Evolutionary conservation across 64 coral and sea anemone species (phyloP), one percentile per base, ranked within the genome.

Genomic region (Hydrozoanthus tunicans): DNA sequence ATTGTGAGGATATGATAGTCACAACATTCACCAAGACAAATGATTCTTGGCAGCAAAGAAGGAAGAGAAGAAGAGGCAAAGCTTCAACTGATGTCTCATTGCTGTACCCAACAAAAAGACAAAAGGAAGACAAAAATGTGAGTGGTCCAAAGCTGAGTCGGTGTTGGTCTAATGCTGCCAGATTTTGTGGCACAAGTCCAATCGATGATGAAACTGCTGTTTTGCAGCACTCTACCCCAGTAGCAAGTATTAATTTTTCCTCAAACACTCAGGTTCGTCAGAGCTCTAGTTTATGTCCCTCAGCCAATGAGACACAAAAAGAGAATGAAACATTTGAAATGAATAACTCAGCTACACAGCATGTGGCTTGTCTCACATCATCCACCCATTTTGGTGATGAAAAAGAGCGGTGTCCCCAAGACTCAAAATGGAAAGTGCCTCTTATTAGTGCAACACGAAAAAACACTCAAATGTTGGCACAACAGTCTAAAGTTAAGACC

Each of bases 11-110:
- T 15, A 88, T 88, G 84, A 15, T 61, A 5, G 56, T 88, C 69
- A 88, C 84, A 11, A 88, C 84, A 75, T 55, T 88, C 67, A 74
- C 54, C 24, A 88, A 51, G 6, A 56, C 53, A 9, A 58, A 20
- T 43, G 14, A 60, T 75, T 88, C 23, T 52, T 58, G 68, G 55
- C n/a, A 58, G 60, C 69, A 56, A 88, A 75, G 54, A 17, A 88
- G 74, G 23, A 88, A 59, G 13, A 88, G 69, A 59, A 88, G n/a
- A 27, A 61, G 56, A 75, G 84, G 74, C 9, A 86, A 73, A 43
- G 56, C 51, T 9, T 56, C 74, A 25, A 17, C 74, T 58, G 84
- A 88, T 74, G 68, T 55, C 55, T 60, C 6, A 65, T 64, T 62
- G 13, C 56, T 88, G 68, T 59, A 75, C 1, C 84, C 69, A 9